Percentiles rank a stretch among this genome's conserved stretches.
Conservation (phyloP, 1,140 invertebrate species). For the Euglossa dilemma region DNA sequence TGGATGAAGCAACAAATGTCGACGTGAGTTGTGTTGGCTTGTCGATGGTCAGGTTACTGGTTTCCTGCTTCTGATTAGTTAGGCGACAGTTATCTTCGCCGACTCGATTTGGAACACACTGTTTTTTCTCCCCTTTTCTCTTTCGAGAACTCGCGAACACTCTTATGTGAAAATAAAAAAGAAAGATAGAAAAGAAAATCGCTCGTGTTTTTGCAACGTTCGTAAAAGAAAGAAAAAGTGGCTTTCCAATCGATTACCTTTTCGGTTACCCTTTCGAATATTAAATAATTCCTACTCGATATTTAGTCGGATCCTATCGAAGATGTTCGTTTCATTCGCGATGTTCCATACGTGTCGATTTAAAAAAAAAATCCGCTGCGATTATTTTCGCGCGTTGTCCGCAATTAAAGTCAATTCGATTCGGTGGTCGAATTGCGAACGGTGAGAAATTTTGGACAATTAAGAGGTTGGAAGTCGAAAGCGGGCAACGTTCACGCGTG, state of each 20-base stretch:
- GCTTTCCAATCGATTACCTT: too few relatives aligned
- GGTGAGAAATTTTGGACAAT: not conserved
- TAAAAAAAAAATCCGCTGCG: not conserved
- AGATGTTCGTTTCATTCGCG: not conserved
- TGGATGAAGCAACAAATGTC: slow-evolving; percentile 56
- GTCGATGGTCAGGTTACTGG: slow-evolving; percentile 60
- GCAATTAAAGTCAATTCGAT: not conserved
- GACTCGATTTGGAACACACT: slow-evolving; percentile 17
- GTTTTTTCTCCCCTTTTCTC: not conserved
- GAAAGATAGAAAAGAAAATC: not conserved
- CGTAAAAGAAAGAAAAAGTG: too few relatives aligned
- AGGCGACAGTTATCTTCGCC: slow-evolving; percentile 48
- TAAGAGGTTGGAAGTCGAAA: slow-evolving; percentile 21
- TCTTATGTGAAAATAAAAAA: too few relatives aligned
- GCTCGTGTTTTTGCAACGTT: too few relatives aligned
- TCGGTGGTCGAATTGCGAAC: not conserved
- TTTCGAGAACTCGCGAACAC: not conserved
- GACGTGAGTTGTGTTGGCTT: slow-evolving; percentile 45
- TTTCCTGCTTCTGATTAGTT: slow-evolving; percentile 45
- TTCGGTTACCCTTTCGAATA: too few relatives aligned
- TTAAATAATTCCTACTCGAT: not conserved
- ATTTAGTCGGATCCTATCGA: not conserved
- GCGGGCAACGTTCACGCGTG: slow-evolving; percentile 26
- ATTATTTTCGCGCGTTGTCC: fast-evolving
- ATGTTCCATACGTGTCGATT: not conserved